A percentile compares a stretch with the other conserved stretches of the same genome.
Conservation (phyloP, 1,140 invertebrate genomes). For the Dendroctonus valens region DNA sequence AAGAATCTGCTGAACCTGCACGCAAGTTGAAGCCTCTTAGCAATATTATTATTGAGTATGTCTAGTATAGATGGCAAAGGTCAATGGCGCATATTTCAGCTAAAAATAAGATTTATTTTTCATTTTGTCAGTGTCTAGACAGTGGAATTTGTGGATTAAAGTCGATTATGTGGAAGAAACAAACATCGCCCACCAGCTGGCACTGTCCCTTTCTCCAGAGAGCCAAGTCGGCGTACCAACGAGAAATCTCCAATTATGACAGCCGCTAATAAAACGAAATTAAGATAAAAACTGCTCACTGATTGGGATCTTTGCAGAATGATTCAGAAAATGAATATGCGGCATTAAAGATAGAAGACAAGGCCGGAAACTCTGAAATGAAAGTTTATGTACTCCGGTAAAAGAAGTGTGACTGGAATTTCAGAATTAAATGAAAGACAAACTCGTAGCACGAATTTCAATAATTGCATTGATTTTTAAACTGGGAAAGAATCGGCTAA, state of each 20-base stretch:
- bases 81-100: neutral
- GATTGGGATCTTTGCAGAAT: too few relatives aligned
- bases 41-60: too few relatives aligned
- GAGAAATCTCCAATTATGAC: slow-evolving; percentile 2
- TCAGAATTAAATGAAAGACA: too few relatives aligned
- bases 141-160: slow-evolving; percentile 13
- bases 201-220: slow-evolving; percentile 2
- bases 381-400: too few relatives aligned
- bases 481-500: too few relatives aligned
- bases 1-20: slow-evolving; percentile 53
- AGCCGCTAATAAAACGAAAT: slow-evolving; percentile 1
- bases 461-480: too few relatives aligned
- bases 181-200: slow-evolving; percentile 19
- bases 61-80: neutral
- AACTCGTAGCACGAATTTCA: too few relatives aligned
- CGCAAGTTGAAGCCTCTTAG: neutral
- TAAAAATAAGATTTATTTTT: slow-evolving; percentile 1
- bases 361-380: too few relatives aligned
- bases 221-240: neutral
- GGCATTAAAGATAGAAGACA: too few relatives aligned
- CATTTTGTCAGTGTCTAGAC: slow-evolving; percentile 11
- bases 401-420: too few relatives aligned
- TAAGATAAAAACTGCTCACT: neutral
- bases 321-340: too few relatives aligned
- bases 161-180: slow-evolving; percentile 5